Conservation (phyloP, 2,113 vertebrate genomes). For the Chaenogobius annularis region DNA sequence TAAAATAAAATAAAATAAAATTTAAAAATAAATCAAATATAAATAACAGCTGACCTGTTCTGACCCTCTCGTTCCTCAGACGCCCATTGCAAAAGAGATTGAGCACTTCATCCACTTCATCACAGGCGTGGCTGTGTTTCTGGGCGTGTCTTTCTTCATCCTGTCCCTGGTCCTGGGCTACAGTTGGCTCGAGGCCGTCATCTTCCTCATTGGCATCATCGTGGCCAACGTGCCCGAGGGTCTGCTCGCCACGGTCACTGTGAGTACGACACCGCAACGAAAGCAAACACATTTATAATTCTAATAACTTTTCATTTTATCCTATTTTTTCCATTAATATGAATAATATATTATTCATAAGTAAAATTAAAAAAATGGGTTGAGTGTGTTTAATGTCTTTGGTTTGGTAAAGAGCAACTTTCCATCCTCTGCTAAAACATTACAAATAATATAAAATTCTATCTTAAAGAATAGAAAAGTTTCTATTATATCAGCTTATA, state of each 20-base stretch:
- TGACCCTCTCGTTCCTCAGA: slow-evolving; percentile 59
- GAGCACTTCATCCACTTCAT: slow-evolving; percentile 94
- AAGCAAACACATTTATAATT: not conserved
- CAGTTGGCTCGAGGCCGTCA: slow-evolving; percentile 88
- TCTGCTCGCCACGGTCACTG: slow-evolving; percentile 90
- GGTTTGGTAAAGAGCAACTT: too few relatives aligned
- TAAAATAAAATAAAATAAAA: too few relatives aligned
- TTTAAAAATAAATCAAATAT: not conserved
- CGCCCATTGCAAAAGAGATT: slow-evolving; percentile 89
- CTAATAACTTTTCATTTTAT: too few relatives aligned
- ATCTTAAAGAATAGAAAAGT: too few relatives aligned
- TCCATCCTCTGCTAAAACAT: too few relatives aligned
- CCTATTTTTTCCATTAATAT: not conserved
- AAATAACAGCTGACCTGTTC: not conserved
- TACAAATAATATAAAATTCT: too few relatives aligned
- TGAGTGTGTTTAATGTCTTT: too few relatives aligned
- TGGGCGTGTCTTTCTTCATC: slow-evolving; percentile 85
- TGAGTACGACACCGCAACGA: slow-evolving; percentile 65
- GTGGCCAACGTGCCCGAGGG: slow-evolving; percentile 92
- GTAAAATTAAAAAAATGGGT: not conserved
- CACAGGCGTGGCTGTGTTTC: slow-evolving; percentile 89
- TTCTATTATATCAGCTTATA: too few relatives aligned
- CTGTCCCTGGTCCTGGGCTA: slow-evolving; percentile 86
- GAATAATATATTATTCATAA: not conserved
- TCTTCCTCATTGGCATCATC: slow-evolving; percentile 64